Conservation (phyloP, 2,797 vertebrate species). For the Corythornis leucogaster region DNA sequence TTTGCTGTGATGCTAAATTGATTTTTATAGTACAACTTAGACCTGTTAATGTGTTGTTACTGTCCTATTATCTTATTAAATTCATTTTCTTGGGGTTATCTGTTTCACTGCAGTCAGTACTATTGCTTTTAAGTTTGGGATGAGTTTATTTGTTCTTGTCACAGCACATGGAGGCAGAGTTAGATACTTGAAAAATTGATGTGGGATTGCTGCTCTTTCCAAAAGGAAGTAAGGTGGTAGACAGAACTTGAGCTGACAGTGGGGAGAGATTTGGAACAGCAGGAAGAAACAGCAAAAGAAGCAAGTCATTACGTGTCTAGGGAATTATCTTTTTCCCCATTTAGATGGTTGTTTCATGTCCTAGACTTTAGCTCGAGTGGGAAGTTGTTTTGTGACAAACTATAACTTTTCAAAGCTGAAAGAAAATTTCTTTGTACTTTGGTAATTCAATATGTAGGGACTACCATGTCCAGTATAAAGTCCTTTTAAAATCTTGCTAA, state of each 20-base stretch:
- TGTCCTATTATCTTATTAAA: conserved; percentile 67
- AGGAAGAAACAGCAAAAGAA: not conserved
- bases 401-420: conserved; percentile 1
- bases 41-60: conserved; percentile 42
- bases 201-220: conserved; percentile 28
- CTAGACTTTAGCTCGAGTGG: not conserved
- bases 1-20: conserved; percentile 54
- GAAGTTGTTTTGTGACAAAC: conserved; percentile 21
- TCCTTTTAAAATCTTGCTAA: not conserved
- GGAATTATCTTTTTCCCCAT: conserved; percentile 9
- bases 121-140: conserved; percentile 35
- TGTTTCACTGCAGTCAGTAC: conserved; percentile 32
- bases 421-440: not conserved
- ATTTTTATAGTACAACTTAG: conserved; percentile 51
- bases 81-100: conserved; percentile 63
- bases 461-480: not conserved
- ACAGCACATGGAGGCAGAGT: not conserved
- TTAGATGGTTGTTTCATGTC: not conserved
- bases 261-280: not conserved
- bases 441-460: not conserved
- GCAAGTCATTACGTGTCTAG: conserved; percentile 1
- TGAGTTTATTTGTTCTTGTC: conserved; percentile 36
- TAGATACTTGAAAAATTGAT: conserved; percentile 59
- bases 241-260: conserved; percentile 14
- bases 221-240: not conserved